Percentiles rank a stretch among this genome's conserved stretches.
These are phyloP conservation scores for Brachyrhaphis roseni DNA, from an alignment of 2,797 vertebrate genomes.

Conservation along the genomic window DNA sequence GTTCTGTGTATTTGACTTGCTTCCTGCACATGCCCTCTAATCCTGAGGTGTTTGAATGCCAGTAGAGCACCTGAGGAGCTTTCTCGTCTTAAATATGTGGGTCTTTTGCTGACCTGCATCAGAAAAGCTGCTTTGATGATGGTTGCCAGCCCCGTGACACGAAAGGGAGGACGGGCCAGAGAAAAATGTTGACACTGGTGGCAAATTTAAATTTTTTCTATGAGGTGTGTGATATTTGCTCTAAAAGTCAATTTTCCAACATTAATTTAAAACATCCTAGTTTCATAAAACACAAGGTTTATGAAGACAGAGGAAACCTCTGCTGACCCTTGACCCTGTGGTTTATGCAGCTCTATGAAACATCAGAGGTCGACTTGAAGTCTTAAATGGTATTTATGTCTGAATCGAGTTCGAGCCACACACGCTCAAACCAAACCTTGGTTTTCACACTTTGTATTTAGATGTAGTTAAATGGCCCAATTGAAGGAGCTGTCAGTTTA, in stretches of 20 bases:
- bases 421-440: background rate
- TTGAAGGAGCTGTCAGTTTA: background rate
- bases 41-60: background rate
- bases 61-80: background rate
- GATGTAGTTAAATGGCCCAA: conserved; percentile 1
- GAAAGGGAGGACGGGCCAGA: background rate
- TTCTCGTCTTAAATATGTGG: background rate
- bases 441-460: background rate
- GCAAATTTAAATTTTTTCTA: background rate
- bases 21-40: background rate
- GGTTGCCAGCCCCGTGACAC: background rate
- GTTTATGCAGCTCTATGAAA: background rate
- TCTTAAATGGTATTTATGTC: conserved; percentile 21
- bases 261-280: background rate
- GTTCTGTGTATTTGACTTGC: background rate
- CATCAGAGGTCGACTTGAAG: background rate
- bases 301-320: background rate
- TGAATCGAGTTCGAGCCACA: conserved; percentile 7
- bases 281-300: background rate
- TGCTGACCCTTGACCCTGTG: conserved; percentile 1
- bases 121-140: background rate
- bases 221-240: background rate
- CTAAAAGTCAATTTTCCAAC: background rate
- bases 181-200: background rate
- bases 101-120: background rate